Percentiles rank a stretch among this genome's conserved stretches.
Evolutionary conservation across 2,797 vertebrate species (phyloP).

Genomic region (Clamator glandarius): DNA sequence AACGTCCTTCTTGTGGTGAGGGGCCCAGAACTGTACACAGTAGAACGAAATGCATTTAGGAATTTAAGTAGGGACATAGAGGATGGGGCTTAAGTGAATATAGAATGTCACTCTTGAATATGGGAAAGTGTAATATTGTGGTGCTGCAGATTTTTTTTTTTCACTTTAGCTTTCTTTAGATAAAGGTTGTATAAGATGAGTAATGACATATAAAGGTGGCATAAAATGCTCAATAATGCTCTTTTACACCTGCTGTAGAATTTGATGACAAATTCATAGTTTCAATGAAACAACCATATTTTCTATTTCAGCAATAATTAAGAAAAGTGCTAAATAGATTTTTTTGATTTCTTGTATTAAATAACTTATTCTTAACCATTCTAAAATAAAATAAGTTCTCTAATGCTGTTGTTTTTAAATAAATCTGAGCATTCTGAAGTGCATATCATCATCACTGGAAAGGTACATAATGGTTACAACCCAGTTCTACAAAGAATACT

Average conservation of each 20-base stretch:
- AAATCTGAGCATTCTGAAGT: background rate
- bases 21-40: no score
- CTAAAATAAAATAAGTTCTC: background rate
- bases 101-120: fast-evolving
- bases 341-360: background rate
- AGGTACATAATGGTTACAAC: background rate
- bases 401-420: background rate
- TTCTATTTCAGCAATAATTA: background rate
- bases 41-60: background rate
- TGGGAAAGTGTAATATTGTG: background rate
- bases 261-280: background rate
- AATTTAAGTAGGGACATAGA: background rate
- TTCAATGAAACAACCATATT: background rate
- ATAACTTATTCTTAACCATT: background rate
- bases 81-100: background rate
- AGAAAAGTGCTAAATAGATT: background rate
- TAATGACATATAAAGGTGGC: background rate
- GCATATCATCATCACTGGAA: background rate
- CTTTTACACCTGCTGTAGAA: background rate
- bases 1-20: no score
- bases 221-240: background rate
- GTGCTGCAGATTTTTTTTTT: background rate
- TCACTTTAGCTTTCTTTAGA: background rate
- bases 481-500: background rate
- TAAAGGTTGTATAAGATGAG: background rate